Evolutionary conservation across 2,113 vertebrate species (phyloP).

Genomic region (Myrmecophaga tridactyla): DNA sequence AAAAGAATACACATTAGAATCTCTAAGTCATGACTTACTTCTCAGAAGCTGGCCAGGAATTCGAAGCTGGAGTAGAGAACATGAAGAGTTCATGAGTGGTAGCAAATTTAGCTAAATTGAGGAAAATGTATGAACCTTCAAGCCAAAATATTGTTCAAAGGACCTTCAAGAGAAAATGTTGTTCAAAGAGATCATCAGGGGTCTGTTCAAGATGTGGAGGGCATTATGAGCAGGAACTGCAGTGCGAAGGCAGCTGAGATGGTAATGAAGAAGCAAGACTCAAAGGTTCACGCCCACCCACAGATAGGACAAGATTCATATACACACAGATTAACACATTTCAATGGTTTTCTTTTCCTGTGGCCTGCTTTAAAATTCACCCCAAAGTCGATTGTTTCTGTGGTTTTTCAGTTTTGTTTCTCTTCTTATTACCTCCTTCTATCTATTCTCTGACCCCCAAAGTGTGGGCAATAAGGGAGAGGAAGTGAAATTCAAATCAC

Average conservation of each 20-base stretch:
- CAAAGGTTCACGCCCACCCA: not conserved
- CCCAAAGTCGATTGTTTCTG: slow-evolving; percentile 16
- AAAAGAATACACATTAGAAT: not conserved
- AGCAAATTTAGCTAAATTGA: not conserved
- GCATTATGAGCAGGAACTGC: not conserved
- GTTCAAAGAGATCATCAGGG: not conserved
- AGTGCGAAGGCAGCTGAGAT: not conserved
- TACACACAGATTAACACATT: not conserved
- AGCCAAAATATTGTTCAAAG: not conserved
- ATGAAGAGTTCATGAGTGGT: not conserved
- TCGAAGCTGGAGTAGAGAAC: not conserved
- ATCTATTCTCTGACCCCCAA: not conserved
- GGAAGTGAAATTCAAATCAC: slow-evolving; percentile 51
- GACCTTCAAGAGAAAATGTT: slow-evolving; percentile 20
- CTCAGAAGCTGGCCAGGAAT: not conserved
- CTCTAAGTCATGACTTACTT: not conserved
- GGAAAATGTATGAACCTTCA: not conserved
- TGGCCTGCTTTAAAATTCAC: slow-evolving; percentile 46
- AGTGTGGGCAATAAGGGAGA: not conserved
- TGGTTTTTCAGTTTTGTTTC: slow-evolving; percentile 27
- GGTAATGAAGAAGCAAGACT: not conserved
- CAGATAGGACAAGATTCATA: not conserved
- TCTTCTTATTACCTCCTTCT: slow-evolving; percentile 9
- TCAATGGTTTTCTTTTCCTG: slow-evolving; percentile 40
- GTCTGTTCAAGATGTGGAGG: not conserved